These are phyloP conservation scores for Chloroclysta siterata DNA, from an alignment of 2,888 invertebrate genomes.

Conservation along the genomic window DNA sequence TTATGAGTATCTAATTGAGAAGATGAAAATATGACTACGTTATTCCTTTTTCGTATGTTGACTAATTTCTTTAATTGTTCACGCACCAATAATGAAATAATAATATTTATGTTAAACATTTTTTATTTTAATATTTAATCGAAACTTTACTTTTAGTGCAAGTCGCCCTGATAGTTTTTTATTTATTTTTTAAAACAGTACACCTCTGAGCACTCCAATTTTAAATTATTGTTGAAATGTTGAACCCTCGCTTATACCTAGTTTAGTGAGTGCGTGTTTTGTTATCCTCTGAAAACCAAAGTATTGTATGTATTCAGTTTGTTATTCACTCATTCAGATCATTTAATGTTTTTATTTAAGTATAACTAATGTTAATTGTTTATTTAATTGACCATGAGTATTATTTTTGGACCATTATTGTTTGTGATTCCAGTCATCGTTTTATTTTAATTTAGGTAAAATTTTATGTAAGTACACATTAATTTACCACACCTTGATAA, in stretches of 20 bases:
- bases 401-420: constrained; percentile 69
- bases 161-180: constrained; percentile 23
- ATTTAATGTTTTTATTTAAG: constrained; percentile 53
- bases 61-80: too few species aligned
- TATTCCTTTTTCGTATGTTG: too few species aligned
- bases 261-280: constrained; percentile 22
- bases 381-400: constrained; percentile 60
- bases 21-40: too few species aligned
- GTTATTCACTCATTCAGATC: constrained; percentile 59
- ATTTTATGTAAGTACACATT: constrained; percentile 32
- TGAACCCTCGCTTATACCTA: constrained; percentile 13
- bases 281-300: constrained; percentile 76
- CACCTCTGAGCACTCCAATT: constrained; percentile 34
- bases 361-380: constrained; percentile 62
- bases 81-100: too few species aligned
- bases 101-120: too few species aligned
- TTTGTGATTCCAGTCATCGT: constrained; percentile 50
- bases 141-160: constrained; percentile 6
- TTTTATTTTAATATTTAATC: too few species aligned
- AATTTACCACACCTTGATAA: constrained; percentile 18
- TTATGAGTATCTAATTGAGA: too few species aligned
- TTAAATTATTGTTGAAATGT: constrained; percentile 31
- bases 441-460: constrained; percentile 33
- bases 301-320: constrained; percentile 64
- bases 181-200: constrained; percentile 24